A percentile compares a stretch with the other conserved stretches of the same genome.
Conservation (phyloP, 1,140 invertebrate genomes). For the Drosophila nikananu region DNA sequence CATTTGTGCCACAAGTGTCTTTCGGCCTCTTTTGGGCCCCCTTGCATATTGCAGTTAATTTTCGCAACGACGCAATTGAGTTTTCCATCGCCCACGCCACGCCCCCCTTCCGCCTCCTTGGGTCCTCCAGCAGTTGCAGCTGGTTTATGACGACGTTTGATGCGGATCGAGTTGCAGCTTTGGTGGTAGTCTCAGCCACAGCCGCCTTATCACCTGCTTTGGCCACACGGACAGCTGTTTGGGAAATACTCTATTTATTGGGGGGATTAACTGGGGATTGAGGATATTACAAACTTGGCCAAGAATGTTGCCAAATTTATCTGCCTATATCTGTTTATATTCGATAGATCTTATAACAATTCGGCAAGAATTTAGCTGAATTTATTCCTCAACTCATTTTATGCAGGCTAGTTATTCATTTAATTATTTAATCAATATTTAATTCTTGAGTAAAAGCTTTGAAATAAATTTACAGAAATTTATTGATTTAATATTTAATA, state of each 20-base stretch:
- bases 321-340: too few species aligned
- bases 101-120: conserved; percentile 41
- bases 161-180: conserved; percentile 29
- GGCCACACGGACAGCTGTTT: conserved; percentile 52
- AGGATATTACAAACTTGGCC: not conserved
- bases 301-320: not conserved
- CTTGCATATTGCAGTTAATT: conserved; percentile 70
- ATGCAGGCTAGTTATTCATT: not conserved
- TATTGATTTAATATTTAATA: not conserved
- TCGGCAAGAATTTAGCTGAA: too few species aligned
- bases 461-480: not conserved
- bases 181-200: conserved; percentile 3
- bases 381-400: too few species aligned
- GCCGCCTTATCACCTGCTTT: conserved; percentile 73
- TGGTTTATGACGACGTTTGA: conserved; percentile 71
- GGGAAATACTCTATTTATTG: conserved; percentile 19
- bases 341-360: too few species aligned
- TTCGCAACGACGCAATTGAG: conserved; percentile 78
- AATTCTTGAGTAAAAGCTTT: not conserved
- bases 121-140: conserved; percentile 44
- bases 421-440: too few species aligned
- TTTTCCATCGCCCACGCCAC: conserved; percentile 63
- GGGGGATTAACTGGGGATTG: not conserved
- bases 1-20: conserved; percentile 61
- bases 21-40: conserved; percentile 22